phyloP scores from a whole-genome alignment of 2,113 vertebrate genomes.

The Bambusicola thoracicus region DNA sequence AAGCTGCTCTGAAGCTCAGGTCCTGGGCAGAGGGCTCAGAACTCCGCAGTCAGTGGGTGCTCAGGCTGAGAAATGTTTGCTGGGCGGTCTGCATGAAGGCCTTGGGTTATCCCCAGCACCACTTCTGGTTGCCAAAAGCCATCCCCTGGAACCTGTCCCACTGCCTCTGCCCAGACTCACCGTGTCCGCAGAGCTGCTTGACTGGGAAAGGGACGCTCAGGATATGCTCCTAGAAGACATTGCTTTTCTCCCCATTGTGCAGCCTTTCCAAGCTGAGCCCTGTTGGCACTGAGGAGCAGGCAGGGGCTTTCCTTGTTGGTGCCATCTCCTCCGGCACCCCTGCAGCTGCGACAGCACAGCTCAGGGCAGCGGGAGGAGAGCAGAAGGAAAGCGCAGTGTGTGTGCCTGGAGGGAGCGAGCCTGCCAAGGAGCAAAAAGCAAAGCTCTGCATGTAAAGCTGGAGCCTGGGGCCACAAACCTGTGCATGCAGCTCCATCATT shows the following conservation, averaged over 20 bases:
- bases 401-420: neutral
- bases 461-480: neutral
- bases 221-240: neutral
- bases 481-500: neutral
- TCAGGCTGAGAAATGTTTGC: neutral
- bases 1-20: neutral
- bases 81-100: neutral
- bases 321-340: neutral
- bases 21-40: neutral
- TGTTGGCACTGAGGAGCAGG: neutral
- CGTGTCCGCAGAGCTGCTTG: neutral
- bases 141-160: neutral
- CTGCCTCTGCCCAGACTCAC: neutral
- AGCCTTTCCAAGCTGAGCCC: neutral
- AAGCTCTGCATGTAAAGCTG: neutral
- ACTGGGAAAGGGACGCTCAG: rapidly evolving
- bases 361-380: rapidly evolving
- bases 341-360: neutral
- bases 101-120: neutral
- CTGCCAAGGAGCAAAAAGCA: neutral
- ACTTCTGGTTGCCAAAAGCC: rapidly evolving
- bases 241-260: neutral
- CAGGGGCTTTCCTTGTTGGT: neutral
- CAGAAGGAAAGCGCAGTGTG: neutral
- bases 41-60: neutral